Evolutionary conservation across 30 jellyfish, hydroid and myxozoan genomes (phyloP).

Genomic region (Clytia hemisphaerica): DNA sequence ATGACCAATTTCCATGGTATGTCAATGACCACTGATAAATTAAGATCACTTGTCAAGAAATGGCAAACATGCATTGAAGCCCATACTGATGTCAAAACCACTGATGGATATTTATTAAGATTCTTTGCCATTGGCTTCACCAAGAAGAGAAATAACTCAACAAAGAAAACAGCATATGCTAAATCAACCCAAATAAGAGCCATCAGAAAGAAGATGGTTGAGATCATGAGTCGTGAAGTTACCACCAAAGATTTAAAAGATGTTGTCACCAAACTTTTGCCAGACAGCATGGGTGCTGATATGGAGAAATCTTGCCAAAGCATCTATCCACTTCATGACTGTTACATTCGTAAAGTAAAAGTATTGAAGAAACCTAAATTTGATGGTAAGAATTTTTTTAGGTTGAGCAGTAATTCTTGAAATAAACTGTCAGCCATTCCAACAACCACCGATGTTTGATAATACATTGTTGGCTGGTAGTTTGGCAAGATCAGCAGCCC

Average conservation of each 20-base stretch:
- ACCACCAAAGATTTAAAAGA: slow-evolving; percentile 82
- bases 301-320: slow-evolving; percentile 92
- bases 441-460: not conserved
- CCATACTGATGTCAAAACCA: slow-evolving; percentile 91
- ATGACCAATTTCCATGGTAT: slow-evolving; percentile 96
- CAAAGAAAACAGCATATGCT: slow-evolving; percentile 82
- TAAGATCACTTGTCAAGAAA: slow-evolving; percentile 84
- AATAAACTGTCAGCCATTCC: not conserved
- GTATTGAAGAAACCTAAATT: slow-evolving; percentile 92
- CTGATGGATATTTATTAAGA: slow-evolving; percentile 90
- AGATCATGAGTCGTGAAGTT: slow-evolving; percentile 75
- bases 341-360: slow-evolving; percentile 88
- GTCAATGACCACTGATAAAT: slow-evolving; percentile 92
- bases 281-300: slow-evolving; percentile 91
- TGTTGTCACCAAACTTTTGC: slow-evolving; percentile 90
- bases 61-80: slow-evolving; percentile 99
- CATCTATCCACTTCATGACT: slow-evolving; percentile 90
- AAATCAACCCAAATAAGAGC: slow-evolving; percentile 79
- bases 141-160: slow-evolving; percentile 47
- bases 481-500: no score
- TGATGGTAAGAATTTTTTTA: slow-evolving; percentile 65
- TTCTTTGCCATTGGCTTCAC: slow-evolving; percentile 91
- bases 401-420: not conserved
- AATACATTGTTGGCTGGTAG: not conserved
- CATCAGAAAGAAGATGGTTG: slow-evolving; percentile 93